Percentiles rank a stretch among this genome's conserved stretches.
Evolutionary conservation across 2,888 invertebrate genomes (phyloP).

Genomic region (Drosophila peninsularis): DNA sequence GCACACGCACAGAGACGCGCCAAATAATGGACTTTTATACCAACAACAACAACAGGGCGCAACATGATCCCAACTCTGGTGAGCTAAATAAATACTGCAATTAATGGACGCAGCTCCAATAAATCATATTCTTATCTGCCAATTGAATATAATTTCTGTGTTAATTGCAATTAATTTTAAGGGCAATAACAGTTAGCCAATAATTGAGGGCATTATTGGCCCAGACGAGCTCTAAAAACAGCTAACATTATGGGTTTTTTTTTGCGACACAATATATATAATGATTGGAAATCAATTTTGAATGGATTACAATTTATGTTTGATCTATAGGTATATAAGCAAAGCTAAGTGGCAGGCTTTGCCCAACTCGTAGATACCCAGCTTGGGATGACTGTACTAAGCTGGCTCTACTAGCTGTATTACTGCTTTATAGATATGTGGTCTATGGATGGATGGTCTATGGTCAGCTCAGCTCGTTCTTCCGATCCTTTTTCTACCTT

Average conservation of each 20-base stretch:
- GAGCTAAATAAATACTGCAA: constrained; percentile 59
- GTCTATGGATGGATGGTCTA: no score
- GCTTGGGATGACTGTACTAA: no score
- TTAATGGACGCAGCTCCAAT: constrained; percentile 28
- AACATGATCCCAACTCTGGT: constrained; percentile 66
- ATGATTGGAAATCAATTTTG: no score
- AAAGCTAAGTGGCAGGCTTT: no score
- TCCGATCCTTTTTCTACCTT: no score
- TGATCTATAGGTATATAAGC: no score
- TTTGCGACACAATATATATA: no score
- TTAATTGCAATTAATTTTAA: constrained; percentile 13
- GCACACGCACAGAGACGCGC: constrained; percentile 4
- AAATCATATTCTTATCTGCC: constrained; percentile 41
- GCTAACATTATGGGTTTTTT: background rate
- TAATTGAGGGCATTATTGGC: background rate
- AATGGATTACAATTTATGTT: no score
- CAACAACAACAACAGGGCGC: constrained; percentile 59
- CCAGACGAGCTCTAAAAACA: constrained; percentile 2
- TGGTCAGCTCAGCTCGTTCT: no score
- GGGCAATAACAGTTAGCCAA: constrained; percentile 7
- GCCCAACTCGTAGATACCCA: no score
- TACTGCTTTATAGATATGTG: no score
- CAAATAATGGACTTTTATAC: constrained; percentile 79
- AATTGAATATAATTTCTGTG: constrained; percentile 19
- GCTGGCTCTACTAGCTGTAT: no score